Percentiles rank a stretch among this genome's conserved stretches.
phyloP scores from a whole-genome alignment of 30 jellyfish, hydroid and myxozoan genomes.

The Hydractinia symbiolongicarpus region DNA sequence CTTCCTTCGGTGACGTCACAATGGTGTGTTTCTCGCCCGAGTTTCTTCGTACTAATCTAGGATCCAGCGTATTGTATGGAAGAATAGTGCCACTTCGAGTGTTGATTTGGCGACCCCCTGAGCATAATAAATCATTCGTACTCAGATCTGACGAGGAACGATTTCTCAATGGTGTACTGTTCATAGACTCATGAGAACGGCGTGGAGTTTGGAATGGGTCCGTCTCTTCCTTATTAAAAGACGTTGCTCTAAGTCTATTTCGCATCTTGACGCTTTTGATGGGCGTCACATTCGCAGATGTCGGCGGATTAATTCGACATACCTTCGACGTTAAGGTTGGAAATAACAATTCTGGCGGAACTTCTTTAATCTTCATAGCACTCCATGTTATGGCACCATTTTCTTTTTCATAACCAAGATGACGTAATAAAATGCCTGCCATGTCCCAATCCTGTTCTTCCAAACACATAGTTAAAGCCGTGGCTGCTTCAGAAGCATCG shows the following conservation, averaged over 20 bases:
- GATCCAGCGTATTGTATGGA: constrained; percentile 68
- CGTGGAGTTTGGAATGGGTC: neutral
- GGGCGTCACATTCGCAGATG: neutral
- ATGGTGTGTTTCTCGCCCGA: neutral
- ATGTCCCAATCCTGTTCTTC: constrained; percentile 28
- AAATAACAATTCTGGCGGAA: constrained; percentile 28
- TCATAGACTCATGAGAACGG: neutral
- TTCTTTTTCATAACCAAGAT: constrained; percentile 66
- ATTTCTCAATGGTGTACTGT: neutral
- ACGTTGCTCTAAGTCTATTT: no score
- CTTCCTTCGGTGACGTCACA: neutral
- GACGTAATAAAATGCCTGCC: constrained; percentile 56
- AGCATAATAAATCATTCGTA: neutral
- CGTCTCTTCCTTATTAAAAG: no score
- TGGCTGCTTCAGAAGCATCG: constrained; percentile 48
- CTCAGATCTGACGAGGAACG: neutral
- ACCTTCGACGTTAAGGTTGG: neutral
- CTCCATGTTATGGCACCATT: constrained; percentile 81
- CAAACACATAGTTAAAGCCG: constrained; percentile 47
- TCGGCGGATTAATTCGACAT: no score
- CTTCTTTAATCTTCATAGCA: constrained; percentile 43
- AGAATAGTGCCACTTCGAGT: constrained; percentile 69
- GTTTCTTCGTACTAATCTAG: constrained; percentile 31
- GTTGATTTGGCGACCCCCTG: neutral
- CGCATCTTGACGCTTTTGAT: neutral